phyloP scores from a whole-genome alignment of 2,888 invertebrate genomes.

The Andrena hattorfiana region DNA sequence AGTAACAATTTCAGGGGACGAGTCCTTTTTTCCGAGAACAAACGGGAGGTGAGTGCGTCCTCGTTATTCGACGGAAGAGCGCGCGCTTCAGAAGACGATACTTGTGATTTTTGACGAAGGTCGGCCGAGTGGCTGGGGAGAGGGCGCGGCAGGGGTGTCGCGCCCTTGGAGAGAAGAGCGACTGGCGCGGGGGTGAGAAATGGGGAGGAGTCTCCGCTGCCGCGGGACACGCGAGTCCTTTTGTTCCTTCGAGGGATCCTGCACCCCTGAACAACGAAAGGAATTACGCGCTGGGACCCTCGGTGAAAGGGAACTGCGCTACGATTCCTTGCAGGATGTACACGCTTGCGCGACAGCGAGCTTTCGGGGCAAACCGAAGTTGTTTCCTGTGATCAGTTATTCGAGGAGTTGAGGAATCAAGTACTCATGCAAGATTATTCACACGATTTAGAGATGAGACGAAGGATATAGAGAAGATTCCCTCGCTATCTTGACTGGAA shows the following conservation, averaged over 20 bases:
- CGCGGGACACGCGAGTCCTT: slow-evolving; percentile 44
- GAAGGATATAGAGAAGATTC: too few relatives aligned
- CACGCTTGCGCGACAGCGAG: background rate
- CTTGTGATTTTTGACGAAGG: slow-evolving; percentile 39
- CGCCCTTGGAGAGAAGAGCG: slow-evolving; percentile 21
- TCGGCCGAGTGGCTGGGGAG: slow-evolving; percentile 26
- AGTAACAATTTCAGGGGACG: background rate
- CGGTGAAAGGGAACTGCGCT: background rate
- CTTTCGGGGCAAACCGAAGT: background rate
- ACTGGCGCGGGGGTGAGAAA: slow-evolving; percentile 41
- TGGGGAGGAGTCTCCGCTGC: slow-evolving; percentile 24
- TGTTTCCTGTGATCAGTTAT: too few relatives aligned
- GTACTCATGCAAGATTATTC: too few relatives aligned
- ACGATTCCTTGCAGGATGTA: slow-evolving; percentile 14
- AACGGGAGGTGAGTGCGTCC: background rate
- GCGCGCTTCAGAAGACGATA: slow-evolving; percentile 38
- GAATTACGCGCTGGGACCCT: slow-evolving; percentile 29
- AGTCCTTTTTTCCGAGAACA: background rate
- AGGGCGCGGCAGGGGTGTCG: slow-evolving; percentile 25
- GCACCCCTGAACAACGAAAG: slow-evolving; percentile 38
- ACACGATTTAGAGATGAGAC: too few relatives aligned
- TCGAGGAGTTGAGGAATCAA: too few relatives aligned
- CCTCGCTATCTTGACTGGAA: too few relatives aligned
- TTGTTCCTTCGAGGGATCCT: slow-evolving; percentile 38
- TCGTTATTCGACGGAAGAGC: slow-evolving; percentile 28